A percentile compares a stretch with the other conserved stretches of the same genome.
Conservation (phyloP, 2,888 invertebrate genomes). For the Norana najaformis region DNA sequence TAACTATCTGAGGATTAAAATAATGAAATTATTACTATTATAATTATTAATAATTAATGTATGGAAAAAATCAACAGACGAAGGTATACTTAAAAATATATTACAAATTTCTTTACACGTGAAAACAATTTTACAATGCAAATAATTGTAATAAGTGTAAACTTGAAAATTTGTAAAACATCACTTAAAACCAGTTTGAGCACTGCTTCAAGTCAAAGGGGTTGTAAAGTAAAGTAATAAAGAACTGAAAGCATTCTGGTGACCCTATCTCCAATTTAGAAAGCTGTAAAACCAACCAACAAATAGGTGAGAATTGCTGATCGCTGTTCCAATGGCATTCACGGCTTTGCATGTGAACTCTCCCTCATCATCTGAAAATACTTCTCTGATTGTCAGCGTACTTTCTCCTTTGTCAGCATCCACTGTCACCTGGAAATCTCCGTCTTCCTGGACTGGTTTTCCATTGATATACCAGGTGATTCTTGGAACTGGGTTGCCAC, state of each 20-base stretch:
- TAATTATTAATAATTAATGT: no score
- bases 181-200: no score
- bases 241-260: no score
- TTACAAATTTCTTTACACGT: no score
- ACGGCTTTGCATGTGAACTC: constrained; percentile 86
- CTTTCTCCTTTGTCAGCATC: constrained; percentile 79
- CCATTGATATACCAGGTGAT: constrained; percentile 64
- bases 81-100: no score
- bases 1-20: no score
- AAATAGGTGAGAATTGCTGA: constrained; percentile 75
- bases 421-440: constrained; percentile 61
- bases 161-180: no score
- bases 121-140: not conserved
- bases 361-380: constrained; percentile 98
- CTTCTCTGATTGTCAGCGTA: constrained; percentile 87
- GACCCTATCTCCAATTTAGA: no score
- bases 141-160: not conserved
- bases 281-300: constrained; percentile 55
- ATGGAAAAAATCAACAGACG: no score
- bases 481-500: constrained; percentile 49
- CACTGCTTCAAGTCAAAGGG: no score
- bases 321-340: constrained; percentile 86
- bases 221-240: no score
- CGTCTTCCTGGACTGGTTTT: constrained; percentile 58
- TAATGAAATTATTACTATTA: no score